Conservation (phyloP, 2,888 invertebrate species). For the Eudemis profundana region DNA sequence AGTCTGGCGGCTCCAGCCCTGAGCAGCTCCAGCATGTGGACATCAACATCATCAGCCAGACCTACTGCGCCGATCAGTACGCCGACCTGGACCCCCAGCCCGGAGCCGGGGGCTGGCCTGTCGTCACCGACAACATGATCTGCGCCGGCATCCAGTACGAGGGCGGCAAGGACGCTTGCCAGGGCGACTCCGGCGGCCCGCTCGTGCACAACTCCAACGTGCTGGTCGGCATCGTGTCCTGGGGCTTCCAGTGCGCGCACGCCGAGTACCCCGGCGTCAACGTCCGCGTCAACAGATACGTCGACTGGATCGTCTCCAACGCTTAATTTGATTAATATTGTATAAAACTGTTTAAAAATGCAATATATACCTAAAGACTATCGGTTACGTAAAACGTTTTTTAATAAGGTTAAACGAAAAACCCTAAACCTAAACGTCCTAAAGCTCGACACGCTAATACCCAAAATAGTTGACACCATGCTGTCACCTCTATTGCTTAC, state of each 20-base stretch:
- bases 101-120: slow-evolving; percentile 52
- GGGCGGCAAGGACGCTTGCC: slow-evolving; percentile 68
- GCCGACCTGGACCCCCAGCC: too few relatives aligned
- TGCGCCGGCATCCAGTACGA: slow-evolving; percentile 62
- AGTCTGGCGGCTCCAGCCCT: slow-evolving; percentile 36
- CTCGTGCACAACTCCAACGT: slow-evolving; percentile 66
- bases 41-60: slow-evolving; percentile 57
- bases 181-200: slow-evolving; percentile 85
- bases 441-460: too few relatives aligned
- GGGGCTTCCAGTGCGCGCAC: slow-evolving; percentile 78
- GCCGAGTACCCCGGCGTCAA: slow-evolving; percentile 79
- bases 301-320: slow-evolving; percentile 62
- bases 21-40: slow-evolving; percentile 54
- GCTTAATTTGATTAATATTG: too few relatives aligned
- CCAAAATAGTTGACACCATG: too few relatives aligned
- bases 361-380: too few relatives aligned
- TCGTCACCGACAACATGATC: slow-evolving; percentile 61
- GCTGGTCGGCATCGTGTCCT: slow-evolving; percentile 78
- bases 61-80: slow-evolving; percentile 58
- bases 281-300: slow-evolving; percentile 68
- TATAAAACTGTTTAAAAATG: too few relatives aligned
- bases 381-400: too few relatives aligned
- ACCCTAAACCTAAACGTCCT: too few relatives aligned
- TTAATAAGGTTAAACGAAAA: too few relatives aligned
- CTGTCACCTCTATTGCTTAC: too few relatives aligned